Evolutionary conservation across 1,140 invertebrate genomes (phyloP).

Genomic region (Zaprionus kolodkinae): DNA sequence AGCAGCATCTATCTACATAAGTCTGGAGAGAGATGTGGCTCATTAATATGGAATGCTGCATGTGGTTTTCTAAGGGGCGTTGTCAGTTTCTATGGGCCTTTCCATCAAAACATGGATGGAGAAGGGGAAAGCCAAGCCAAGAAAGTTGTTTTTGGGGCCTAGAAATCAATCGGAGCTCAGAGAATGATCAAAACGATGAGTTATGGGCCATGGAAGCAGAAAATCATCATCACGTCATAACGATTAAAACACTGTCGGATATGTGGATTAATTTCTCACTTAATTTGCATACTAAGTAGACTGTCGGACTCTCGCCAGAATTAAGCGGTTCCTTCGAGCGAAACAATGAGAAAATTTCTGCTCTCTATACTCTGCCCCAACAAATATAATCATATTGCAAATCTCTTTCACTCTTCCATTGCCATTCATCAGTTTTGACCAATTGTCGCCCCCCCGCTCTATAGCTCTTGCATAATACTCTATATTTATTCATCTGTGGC

Average conservation of each 20-base stretch:
- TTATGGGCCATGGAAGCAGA: conserved; percentile 20
- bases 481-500: conserved; percentile 15
- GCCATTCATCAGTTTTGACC: conserved; percentile 39
- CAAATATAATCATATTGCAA: not conserved
- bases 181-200: conserved; percentile 22
- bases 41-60: conserved; percentile 64
- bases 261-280: conserved; percentile 14
- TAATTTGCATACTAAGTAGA: conserved; percentile 31
- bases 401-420: not conserved
- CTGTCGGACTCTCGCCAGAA: not conserved
- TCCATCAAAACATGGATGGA: conserved; percentile 16
- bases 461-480: conserved; percentile 51
- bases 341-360: not conserved
- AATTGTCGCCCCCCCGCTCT: conserved; percentile 21
- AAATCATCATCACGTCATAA: conserved; percentile 17
- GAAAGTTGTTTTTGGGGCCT: conserved; percentile 17
- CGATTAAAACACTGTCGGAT: conserved; percentile 14
- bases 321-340: not conserved
- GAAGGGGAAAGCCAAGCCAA: conserved; percentile 24
- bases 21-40: conserved; percentile 18
- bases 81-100: not conserved
- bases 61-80: conserved; percentile 29
- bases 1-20: not conserved
- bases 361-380: not conserved
- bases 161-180: conserved; percentile 39